phyloP scores from a whole-genome alignment of 2,888 invertebrate species.

The Andrena bicolor region DNA sequence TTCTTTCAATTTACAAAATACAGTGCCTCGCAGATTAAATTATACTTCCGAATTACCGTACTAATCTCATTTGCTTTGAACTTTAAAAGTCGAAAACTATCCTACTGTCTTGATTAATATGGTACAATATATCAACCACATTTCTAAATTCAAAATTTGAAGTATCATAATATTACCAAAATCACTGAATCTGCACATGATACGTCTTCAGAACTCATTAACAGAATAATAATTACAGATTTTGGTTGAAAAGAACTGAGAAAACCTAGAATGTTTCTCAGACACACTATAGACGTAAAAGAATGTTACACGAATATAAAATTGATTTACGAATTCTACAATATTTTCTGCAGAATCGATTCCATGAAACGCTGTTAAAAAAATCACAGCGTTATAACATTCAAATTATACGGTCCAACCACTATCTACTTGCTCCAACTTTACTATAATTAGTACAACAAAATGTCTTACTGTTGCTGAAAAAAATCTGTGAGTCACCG shows the following conservation, averaged over 20 bases:
- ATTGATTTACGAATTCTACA: neutral
- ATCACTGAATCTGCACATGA: neutral
- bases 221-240: neutral
- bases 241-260: neutral
- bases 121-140: neutral
- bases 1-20: constrained; percentile 4
- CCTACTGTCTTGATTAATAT: neutral
- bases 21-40: constrained; percentile 13
- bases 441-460: neutral
- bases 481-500: constrained; percentile 9
- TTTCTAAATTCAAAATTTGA: neutral
- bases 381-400: neutral
- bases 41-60: neutral
- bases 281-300: neutral
- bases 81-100: neutral
- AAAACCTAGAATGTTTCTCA: neutral
- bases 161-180: neutral
- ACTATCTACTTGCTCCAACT: neutral
- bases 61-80: neutral
- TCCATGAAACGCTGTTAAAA: neutral
- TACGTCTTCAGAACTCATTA: neutral
- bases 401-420: neutral
- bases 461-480: neutral
- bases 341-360: neutral
- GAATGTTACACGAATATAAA: neutral